Evolutionary conservation across 2,888 invertebrate species (phyloP).

Genomic region (Vanessa cardui): DNA sequence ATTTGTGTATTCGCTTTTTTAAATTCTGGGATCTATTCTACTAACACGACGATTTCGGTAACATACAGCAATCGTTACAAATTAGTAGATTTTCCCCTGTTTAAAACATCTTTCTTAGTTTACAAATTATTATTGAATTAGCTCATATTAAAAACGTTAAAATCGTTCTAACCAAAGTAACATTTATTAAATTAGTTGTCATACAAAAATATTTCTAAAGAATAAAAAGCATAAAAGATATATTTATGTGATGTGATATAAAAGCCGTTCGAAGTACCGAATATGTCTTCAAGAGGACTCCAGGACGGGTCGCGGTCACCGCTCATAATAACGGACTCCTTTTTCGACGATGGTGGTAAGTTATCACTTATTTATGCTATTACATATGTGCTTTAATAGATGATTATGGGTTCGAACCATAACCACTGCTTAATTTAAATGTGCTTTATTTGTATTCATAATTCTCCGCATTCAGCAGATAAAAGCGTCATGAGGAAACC

Average conservation of each 20-base stretch:
- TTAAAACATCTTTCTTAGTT: no score
- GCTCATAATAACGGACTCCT: constrained; percentile 69
- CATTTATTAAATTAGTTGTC: neutral
- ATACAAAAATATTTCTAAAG: neutral
- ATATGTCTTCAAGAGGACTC: constrained; percentile 77
- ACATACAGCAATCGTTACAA: no score
- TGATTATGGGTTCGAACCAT: no score
- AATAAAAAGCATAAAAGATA: constrained; percentile 1
- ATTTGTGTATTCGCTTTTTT: no score
- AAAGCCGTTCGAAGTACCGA: constrained; percentile 7
- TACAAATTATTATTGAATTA: neutral
- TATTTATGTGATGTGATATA: neutral
- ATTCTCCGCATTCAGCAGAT: no score
- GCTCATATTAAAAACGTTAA: neutral
- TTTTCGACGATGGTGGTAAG: constrained; percentile 77
- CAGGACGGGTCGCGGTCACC: constrained; percentile 74
- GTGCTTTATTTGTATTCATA: no score
- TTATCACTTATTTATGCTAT: neutral
- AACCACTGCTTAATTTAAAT: no score
- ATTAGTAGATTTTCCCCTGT: no score
- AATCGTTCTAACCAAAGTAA: neutral
- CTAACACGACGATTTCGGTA: no score
- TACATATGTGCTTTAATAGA: neutral
- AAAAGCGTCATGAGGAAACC: no score
- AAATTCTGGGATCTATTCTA: no score